Evolutionary conservation across 2,888 invertebrate species (phyloP).

Genomic region (Linnaemya tessellans): DNA sequence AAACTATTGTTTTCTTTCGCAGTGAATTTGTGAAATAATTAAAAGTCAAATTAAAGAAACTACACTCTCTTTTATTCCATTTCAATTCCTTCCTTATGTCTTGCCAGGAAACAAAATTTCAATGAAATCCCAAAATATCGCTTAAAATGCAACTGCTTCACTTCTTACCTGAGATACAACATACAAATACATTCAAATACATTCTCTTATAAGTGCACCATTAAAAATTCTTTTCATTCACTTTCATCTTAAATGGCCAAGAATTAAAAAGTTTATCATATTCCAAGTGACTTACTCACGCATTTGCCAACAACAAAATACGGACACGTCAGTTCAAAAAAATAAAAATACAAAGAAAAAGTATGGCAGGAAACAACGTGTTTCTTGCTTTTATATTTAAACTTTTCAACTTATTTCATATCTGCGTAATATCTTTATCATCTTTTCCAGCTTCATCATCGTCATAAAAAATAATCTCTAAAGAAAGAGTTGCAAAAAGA

Average conservation of each 20-base stretch:
- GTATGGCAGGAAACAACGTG: conserved; percentile 2
- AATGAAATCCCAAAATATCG: not conserved
- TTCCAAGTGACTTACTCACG: conserved; percentile 8
- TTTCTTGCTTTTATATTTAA: not conserved
- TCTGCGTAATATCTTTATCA: conserved; percentile 35
- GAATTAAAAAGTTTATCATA: conserved; percentile 22
- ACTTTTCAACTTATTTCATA: conserved; percentile 22
- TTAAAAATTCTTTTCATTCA: not conserved
- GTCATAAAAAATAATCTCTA: not conserved
- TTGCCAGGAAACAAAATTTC: not conserved
- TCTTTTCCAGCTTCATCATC: conserved; percentile 35
- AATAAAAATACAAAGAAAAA: not conserved
- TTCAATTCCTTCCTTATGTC: not conserved
- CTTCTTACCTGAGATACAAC: not conserved
- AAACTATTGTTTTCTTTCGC: too few species aligned
- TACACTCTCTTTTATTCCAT: too few species aligned
- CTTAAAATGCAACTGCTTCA: not conserved
- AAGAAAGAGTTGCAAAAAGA: conserved; percentile 1
- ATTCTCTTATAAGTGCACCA: not conserved
- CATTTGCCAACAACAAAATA: conserved; percentile 1
- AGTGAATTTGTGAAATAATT: too few species aligned
- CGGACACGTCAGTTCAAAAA: conserved; percentile 8
- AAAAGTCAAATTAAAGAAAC: too few species aligned
- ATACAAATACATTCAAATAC: too few species aligned
- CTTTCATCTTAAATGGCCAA: conserved; percentile 19